phyloP scores from a whole-genome alignment of 1,140 invertebrate species.

The Platyura marginata region DNA sequence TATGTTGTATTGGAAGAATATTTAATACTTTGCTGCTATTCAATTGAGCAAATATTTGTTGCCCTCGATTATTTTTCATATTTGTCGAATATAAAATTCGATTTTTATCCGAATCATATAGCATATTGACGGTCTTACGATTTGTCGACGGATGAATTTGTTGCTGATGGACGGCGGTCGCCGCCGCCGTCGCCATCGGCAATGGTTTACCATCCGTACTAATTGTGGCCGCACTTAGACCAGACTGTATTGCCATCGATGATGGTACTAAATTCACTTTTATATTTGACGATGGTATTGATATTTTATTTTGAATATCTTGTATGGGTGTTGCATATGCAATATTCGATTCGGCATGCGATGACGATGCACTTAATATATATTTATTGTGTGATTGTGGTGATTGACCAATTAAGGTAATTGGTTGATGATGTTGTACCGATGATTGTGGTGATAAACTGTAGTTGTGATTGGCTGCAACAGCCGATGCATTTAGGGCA shows the following conservation, averaged over 20 bases:
- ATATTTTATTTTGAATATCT: slow-evolving; percentile 10
- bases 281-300: slow-evolving; percentile 17
- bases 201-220: background rate
- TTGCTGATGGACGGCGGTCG: background rate
- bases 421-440: slow-evolving; percentile 10
- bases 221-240: slow-evolving; percentile 1
- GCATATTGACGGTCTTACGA: slow-evolving; percentile 9
- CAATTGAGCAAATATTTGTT: background rate
- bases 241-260: slow-evolving; percentile 4
- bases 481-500: slow-evolving; percentile 7
- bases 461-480: slow-evolving; percentile 22
- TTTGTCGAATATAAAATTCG: background rate
- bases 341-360: background rate
- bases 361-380: slow-evolving; percentile 7
- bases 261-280: slow-evolving; percentile 21
- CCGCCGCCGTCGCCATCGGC: background rate
- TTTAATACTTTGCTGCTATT: slow-evolving; percentile 1
- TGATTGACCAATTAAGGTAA: slow-evolving; percentile 13
- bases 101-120: background rate
- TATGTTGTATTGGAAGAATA: background rate
- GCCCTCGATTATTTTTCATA: background rate
- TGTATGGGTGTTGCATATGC: background rate
- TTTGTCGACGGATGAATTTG: slow-evolving; percentile 6
- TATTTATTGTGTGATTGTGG: slow-evolving; percentile 18
- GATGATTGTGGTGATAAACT: slow-evolving; percentile 16